Evolutionary conservation across 2,113 vertebrate genomes (phyloP).

Genomic region (Gnathonemus echidnorhynchus): DNA sequence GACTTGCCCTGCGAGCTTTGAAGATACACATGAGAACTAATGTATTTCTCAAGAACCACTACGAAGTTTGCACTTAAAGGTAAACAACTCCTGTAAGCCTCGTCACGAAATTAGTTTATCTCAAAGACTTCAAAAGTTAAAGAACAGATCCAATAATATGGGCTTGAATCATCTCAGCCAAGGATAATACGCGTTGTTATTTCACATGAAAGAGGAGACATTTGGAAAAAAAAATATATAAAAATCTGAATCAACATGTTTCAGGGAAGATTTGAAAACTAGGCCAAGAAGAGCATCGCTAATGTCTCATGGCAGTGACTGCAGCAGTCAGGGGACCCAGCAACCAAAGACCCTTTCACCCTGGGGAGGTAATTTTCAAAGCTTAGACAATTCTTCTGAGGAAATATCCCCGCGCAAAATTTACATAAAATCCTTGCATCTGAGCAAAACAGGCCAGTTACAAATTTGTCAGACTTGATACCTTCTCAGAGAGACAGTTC

Average conservation of each 20-base stretch:
- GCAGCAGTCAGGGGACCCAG: slow-evolving; percentile 12
- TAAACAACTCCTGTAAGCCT: slow-evolving; percentile 16
- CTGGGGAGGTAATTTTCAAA: slow-evolving; percentile 24
- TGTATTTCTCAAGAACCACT: neutral
- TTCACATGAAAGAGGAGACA: slow-evolving; percentile 14
- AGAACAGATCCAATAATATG: slow-evolving; percentile 20
- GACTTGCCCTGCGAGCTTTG: neutral
- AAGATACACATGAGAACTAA: neutral
- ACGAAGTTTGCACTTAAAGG: neutral
- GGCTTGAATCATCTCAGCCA: slow-evolving; percentile 15
- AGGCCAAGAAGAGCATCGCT: slow-evolving; percentile 18
- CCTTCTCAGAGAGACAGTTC: neutral
- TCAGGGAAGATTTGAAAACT: slow-evolving; percentile 25
- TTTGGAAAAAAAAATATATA: slow-evolving; percentile 6
- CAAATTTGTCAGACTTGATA: slow-evolving; percentile 1
- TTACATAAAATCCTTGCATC: slow-evolving; percentile 14
- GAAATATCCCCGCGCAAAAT: slow-evolving; percentile 16
- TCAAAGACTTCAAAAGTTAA: slow-evolving; percentile 23
- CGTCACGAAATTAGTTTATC: slow-evolving; percentile 21
- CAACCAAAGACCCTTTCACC: slow-evolving; percentile 19
- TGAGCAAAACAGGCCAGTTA: slow-evolving; percentile 17
- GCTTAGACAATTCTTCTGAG: slow-evolving; percentile 21
- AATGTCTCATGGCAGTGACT: slow-evolving; percentile 19
- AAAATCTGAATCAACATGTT: slow-evolving; percentile 24
- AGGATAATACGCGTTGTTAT: slow-evolving; percentile 17